Base-by-base conservation (phyloP, 2,797 vertebrate genomes). In the Cirrhinus mrigala region DNA sequence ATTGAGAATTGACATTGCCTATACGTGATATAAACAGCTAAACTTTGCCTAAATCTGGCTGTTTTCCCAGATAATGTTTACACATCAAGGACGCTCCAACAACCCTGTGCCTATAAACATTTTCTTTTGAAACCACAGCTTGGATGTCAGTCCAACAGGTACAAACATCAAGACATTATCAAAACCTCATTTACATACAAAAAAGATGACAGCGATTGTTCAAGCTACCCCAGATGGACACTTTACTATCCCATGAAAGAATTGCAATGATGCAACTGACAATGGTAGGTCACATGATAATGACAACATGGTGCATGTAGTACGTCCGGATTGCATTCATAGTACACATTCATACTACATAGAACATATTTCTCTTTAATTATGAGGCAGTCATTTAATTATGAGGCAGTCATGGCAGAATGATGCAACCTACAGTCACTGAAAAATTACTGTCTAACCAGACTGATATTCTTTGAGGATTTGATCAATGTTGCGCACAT, bases 31-130 rank as follows among this genome's bases (percentile, higher is more conserved):
- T 50, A 24, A 81, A 24, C 40, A 40, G 40, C 33, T 52, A 46
- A 27, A 40, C 20, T 33, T 48, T 48, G 22, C 29, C 82, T 60
- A 27, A 84, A 48, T 75, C 58, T 64, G 69, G 22, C 70, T 87
- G 24, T 18, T 44, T 80, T 69, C 33, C 66, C 18, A 79, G 80
- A 71, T 33, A 29, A 18, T 40, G 44, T 79, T 82, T 44, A 64
- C 48, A 71, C 12, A 64, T 60, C 29, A 62, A 50, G 33, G 50
- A 58, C 7, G 16, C 22, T 75, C 75, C 56, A 80, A 46, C 27
- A 83, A 48, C 18, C 10, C 29, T 24, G 52, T 68, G 22, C n/a
- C 18, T 14, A 15, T 24, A 56, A 58, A 56, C 68, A 76, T 27
- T 70, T 50, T 50, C 29, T 27, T 64, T 50, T 78, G 37, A 60